These are phyloP conservation scores for Leucoma salicis DNA, from an alignment of 2,888 invertebrate species.

Conservation along the genomic window DNA sequence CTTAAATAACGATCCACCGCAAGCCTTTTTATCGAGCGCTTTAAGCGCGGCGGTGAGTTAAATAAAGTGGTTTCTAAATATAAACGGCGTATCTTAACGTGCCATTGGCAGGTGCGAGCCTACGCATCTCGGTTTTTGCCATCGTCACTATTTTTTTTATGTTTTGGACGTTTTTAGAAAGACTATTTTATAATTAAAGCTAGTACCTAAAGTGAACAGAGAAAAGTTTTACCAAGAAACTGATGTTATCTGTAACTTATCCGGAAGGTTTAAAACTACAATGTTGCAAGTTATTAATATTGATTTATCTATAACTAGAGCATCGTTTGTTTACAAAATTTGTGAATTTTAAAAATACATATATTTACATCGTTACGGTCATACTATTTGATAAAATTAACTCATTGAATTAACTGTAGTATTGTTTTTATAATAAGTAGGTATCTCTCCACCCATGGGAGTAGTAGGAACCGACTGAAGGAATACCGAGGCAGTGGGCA, in stretches of 20 bases:
- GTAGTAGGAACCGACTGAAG: no score
- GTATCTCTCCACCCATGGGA: no score
- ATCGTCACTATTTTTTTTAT: slow-evolving; percentile 50
- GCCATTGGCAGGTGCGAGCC: slow-evolving; percentile 78
- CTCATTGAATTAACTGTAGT: no score
- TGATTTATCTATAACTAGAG: slow-evolving; percentile 13
- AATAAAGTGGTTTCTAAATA: slow-evolving; percentile 82
- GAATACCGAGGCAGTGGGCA: no score
- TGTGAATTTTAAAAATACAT: no score
- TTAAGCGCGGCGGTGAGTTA: slow-evolving; percentile 74
- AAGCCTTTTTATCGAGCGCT: slow-evolving; percentile 74
- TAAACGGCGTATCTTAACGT: slow-evolving; percentile 77
- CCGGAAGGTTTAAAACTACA: slow-evolving; percentile 44
- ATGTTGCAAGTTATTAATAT: slow-evolving; percentile 30
- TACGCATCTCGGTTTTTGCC: slow-evolving; percentile 63
- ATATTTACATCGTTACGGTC: no score
- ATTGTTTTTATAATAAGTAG: no score
- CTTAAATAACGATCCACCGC: slow-evolving; percentile 71
- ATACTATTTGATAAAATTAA: no score
- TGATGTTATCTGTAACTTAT: slow-evolving; percentile 58
- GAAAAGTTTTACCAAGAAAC: slow-evolving; percentile 59
- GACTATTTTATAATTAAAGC: slow-evolving; percentile 77
- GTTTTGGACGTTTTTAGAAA: slow-evolving; percentile 56
- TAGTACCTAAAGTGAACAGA: slow-evolving; percentile 49
- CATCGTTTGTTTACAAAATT: no score